Base-by-base conservation (phyloP, 2,797 vertebrate genomes). In the Rhynchotus rufescens region DNA sequence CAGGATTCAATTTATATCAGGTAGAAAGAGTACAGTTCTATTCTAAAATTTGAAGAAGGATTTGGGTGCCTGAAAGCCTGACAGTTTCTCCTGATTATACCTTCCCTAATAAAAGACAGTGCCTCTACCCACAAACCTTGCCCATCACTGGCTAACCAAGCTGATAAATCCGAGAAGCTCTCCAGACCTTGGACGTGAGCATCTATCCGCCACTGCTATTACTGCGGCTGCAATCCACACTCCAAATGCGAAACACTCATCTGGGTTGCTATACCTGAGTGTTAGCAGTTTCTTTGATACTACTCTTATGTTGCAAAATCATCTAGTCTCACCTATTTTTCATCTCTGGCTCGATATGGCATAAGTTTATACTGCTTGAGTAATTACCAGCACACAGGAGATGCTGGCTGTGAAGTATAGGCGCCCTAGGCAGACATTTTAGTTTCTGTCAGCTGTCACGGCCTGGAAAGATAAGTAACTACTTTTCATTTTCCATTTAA, bases 381-480 rank as follows among this genome's bases (percentile, higher is more conserved):
- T 49, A 82, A 86, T 51, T 69, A 86, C 19, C 57, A 61, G 40
- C 32, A 23, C 2, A 40, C 59, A 57, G 61, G 47, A 89, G 87
- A 89, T 73, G 81, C 59, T 64, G 49, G 21, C 28, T 65, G 6
- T 36, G 38, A 86, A 85, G 76, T 34, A 64, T 10, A 86, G 74
- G 64, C n/a, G 49, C 87, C 75, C 83, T 94, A 61, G 82, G 49
- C 57, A 92, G 77, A 59, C 83, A 34, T 90, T 93, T 87, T 65
- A 15, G 68, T 67, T 90, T 67, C 76, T 77, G 52, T 87, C 80
- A 92, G 77, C 90, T 95, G 88, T 84, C 90, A 73, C 81, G 45
- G 13, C 42, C 71, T 69, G 64, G 67, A 80, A 95, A 94, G 93
- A 86, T 80, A 96, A 95, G 90, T 28, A 93, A 91, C 32, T 28